Percentiles rank a stretch among this genome's conserved stretches.
phyloP scores from a whole-genome alignment of 2,797 vertebrate species.

The Vipera latastei region DNA sequence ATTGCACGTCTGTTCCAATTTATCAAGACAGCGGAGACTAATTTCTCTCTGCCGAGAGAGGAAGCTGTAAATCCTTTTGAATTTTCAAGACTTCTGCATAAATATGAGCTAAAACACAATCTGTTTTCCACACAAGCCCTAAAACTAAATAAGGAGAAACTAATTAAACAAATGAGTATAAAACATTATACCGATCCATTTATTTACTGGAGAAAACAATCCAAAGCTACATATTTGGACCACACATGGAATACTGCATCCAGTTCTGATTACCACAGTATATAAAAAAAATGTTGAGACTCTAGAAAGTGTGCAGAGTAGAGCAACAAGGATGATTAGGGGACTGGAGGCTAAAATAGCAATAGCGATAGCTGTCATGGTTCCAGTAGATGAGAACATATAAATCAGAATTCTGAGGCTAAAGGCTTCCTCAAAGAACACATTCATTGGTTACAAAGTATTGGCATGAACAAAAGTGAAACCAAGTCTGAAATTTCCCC shows the following conservation, averaged over 20 bases:
- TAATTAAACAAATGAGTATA: neutral
- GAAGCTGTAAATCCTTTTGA: neutral
- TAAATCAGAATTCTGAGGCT: no score
- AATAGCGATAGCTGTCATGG: no score
- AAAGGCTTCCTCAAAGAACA: no score
- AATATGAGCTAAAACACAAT: neutral
- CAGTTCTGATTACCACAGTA: neutral
- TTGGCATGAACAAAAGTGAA: no score
- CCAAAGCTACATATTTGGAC: neutral
- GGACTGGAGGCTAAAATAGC: neutral
- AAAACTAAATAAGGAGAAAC: neutral
- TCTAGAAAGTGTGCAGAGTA: neutral
- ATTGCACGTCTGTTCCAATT: constrained; percentile 21
- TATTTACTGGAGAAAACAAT: neutral
- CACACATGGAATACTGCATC: neutral
- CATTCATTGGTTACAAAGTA: no score
- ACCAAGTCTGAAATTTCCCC: no score
- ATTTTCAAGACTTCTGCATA: neutral
- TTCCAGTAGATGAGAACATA: no score
- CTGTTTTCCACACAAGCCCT: neutral
- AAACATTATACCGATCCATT: neutral
- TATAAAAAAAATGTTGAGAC: no score
- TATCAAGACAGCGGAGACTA: neutral
- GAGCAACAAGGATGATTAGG: neutral
- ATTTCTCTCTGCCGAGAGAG: neutral